phyloP scores from a whole-genome alignment of 2,888 invertebrate species.

The Drosophila neoperkinsi region DNA sequence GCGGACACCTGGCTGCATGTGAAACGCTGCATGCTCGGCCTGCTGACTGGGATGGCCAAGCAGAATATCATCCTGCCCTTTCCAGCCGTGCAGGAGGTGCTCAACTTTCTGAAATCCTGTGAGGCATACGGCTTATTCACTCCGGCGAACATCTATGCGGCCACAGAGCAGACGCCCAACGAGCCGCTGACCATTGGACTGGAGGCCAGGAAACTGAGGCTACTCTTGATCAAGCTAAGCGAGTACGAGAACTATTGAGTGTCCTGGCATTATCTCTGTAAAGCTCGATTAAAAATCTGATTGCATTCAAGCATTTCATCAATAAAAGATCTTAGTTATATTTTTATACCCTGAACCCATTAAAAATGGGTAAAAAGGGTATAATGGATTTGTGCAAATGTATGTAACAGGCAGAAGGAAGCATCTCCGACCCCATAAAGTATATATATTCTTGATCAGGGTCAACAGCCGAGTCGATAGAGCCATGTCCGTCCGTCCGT shows the following conservation, averaged over 20 bases:
- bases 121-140: conserved; percentile 87
- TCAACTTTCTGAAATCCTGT: conserved; percentile 94
- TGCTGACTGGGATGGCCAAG: conserved; percentile 93
- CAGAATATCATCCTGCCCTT: conserved; percentile 93
- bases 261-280: neutral
- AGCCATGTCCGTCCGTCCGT: too few relatives aligned
- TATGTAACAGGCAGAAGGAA: too few relatives aligned
- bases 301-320: neutral
- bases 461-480: too few relatives aligned
- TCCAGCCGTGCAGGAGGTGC: conserved; percentile 92
- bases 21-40: conserved; percentile 96
- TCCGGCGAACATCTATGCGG: conserved; percentile 82
- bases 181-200: conserved; percentile 84
- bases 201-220: conserved; percentile 83
- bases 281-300: too few relatives aligned
- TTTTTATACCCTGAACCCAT: too few relatives aligned
- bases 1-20: conserved; percentile 99
- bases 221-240: conserved; percentile 83
- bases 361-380: too few relatives aligned
- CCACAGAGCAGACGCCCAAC: conserved; percentile 80
- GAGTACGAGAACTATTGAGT: conserved; percentile 81
- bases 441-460: too few relatives aligned
- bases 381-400: too few relatives aligned
- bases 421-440: too few relatives aligned
- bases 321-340: neutral